phyloP scores from a whole-genome alignment of 2,113 vertebrate species.

The Anolis sagrei region DNA sequence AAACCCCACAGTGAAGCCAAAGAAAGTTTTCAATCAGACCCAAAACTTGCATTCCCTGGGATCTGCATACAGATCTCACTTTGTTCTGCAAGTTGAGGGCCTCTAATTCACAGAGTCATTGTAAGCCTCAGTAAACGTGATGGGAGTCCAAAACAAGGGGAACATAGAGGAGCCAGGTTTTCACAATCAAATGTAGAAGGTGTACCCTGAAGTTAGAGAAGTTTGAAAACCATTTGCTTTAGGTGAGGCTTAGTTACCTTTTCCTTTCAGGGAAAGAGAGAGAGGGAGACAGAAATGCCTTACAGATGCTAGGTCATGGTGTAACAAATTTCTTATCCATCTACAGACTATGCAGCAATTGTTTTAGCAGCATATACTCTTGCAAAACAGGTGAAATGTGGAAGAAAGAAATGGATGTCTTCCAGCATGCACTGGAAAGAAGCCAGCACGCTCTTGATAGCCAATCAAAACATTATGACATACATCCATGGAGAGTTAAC shows the following conservation, averaged over 20 bases:
- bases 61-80: background rate
- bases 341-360: background rate
- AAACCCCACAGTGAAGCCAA: background rate
- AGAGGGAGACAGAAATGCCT: background rate
- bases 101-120: no score
- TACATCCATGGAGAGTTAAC: background rate
- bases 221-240: background rate
- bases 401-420: background rate
- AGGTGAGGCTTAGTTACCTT: background rate
- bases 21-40: background rate
- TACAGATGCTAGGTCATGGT: background rate
- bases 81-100: background rate
- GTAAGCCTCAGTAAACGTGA: no score
- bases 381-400: background rate
- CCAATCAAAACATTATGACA: no score
- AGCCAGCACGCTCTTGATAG: background rate
- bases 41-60: no score
- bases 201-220: background rate
- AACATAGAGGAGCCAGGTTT: no score
- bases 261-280: background rate
- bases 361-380: background rate
- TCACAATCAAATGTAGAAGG: background rate
- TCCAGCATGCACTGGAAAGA: background rate
- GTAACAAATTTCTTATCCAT: background rate
- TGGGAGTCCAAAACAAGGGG: background rate